Conservation (phyloP, 2,797 vertebrate species). For the Psittacula echo region DNA sequence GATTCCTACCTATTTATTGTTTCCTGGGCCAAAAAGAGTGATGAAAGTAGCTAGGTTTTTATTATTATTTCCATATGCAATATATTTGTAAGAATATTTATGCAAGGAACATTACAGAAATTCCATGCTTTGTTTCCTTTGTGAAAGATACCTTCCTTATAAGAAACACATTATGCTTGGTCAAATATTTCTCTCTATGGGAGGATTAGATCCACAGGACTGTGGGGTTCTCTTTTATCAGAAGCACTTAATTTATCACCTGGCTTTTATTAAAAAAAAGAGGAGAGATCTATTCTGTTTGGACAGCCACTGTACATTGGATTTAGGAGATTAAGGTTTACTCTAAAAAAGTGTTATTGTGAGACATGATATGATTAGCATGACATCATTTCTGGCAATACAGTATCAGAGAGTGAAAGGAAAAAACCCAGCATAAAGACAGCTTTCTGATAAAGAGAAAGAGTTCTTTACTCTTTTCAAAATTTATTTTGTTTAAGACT, state of each 20-base stretch:
- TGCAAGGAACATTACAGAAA: constrained; percentile 59
- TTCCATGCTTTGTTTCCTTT: constrained; percentile 47
- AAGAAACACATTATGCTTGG: constrained; percentile 59
- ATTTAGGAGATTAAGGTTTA: constrained; percentile 65
- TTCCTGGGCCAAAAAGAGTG: constrained; percentile 45
- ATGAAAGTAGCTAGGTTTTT: constrained; percentile 41
- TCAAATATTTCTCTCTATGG: constrained; percentile 58
- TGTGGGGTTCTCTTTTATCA: constrained; percentile 64
- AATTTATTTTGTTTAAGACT: constrained; percentile 6
- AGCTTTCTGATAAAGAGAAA: constrained; percentile 22
- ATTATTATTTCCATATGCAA: constrained; percentile 68
- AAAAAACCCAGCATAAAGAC: neutral
- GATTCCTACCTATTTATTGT: constrained; percentile 58
- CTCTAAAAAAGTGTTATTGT: constrained; percentile 63
- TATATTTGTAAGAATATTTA: constrained; percentile 52
- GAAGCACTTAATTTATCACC: constrained; percentile 70
- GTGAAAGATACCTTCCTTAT: constrained; percentile 55
- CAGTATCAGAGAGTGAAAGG: constrained; percentile 23
- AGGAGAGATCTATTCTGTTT: constrained; percentile 46
- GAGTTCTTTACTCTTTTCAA: neutral
- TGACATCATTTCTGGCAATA: constrained; percentile 57
- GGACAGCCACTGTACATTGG: constrained; percentile 54
- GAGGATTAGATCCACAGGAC: constrained; percentile 53
- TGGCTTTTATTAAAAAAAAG: constrained; percentile 60
- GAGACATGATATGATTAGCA: constrained; percentile 60